These are phyloP conservation scores for Aradophagus sp. DNA, from an alignment of 1,140 invertebrate genomes.

Conservation along the genomic window DNA sequence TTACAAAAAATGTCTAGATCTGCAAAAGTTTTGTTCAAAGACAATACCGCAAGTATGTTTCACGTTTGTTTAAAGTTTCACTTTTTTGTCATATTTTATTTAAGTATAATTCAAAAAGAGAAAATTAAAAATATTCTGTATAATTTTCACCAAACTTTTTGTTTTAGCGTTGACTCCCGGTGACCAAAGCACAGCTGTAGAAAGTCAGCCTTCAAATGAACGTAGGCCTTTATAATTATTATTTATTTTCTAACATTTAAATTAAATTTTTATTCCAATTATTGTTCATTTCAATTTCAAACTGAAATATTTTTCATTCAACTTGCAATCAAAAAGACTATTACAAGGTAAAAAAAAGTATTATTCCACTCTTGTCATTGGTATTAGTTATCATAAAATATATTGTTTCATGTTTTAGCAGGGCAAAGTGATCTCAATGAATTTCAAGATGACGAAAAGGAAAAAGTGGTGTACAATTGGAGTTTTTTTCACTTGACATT, in stretches of 20 bases:
- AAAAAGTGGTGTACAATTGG: constrained; percentile 96
- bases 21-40: constrained; percentile 83
- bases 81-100: constrained; percentile 20
- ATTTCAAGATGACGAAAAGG: constrained; percentile 97
- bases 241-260: not conserved
- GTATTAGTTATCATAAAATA: no score
- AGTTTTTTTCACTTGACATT: constrained; percentile 99
- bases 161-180: constrained; percentile 67
- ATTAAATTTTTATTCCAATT: constrained; percentile 4
- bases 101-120: not conserved
- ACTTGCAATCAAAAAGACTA: no score
- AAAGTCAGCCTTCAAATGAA: constrained; percentile 71
- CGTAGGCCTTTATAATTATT: constrained; percentile 73
- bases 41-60: constrained; percentile 81
- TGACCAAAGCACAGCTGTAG: no score
- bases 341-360: not conserved
- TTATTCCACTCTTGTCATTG: no score
- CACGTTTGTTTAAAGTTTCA: constrained; percentile 56
- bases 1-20: constrained; percentile 85
- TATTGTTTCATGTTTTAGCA: no score
- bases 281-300: constrained; percentile 7
- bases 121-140: no score
- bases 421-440: constrained; percentile 78
- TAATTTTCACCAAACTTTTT: constrained; percentile 53
- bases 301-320: no score